phyloP scores from a whole-genome alignment of 2,888 invertebrate genomes.

The Hirtodrosophila trivittata region DNA sequence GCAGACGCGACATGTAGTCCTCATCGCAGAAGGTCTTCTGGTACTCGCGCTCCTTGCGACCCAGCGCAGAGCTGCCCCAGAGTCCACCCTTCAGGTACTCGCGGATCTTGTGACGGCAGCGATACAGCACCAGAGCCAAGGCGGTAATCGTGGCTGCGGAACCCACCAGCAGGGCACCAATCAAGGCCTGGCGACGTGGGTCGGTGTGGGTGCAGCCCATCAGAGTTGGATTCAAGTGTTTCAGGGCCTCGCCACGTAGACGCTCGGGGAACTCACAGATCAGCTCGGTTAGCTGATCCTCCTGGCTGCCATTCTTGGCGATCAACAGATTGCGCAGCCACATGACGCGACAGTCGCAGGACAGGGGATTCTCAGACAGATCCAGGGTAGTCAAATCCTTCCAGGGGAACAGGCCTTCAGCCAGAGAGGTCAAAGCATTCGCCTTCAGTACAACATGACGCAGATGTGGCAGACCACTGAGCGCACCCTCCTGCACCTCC shows the following conservation, averaged over 20 bases:
- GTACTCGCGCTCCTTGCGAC: conserved; percentile 93
- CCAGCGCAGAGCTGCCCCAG: conserved; percentile 83
- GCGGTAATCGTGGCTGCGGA: conserved; percentile 90
- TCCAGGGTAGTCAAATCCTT: conserved; percentile 90
- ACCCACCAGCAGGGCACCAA: conserved; percentile 90
- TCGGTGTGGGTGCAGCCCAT: conserved; percentile 93
- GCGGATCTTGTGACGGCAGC: conserved; percentile 91
- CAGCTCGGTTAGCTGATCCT: conserved; percentile 83
- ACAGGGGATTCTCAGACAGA: conserved; percentile 91
- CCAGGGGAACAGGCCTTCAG: conserved; percentile 92
- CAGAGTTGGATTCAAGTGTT: conserved; percentile 89
- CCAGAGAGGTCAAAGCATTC: conserved; percentile 90
- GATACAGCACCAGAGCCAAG: conserved; percentile 89
- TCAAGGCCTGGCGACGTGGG: conserved; percentile 91
- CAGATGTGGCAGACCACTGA: conserved; percentile 92
- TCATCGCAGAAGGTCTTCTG: conserved; percentile 95
- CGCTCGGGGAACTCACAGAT: conserved; percentile 91
- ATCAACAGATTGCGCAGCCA: conserved; percentile 90
- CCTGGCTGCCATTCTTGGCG: conserved; percentile 79
- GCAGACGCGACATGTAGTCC: conserved; percentile 87
- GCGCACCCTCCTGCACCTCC: conserved; percentile 90
- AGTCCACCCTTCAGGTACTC: conserved; percentile 90
- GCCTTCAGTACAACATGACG: conserved; percentile 91
- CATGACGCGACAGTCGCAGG: conserved; percentile 91
- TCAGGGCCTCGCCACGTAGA: conserved; percentile 89